Base-by-base conservation (phyloP, 2,888 invertebrate species). In the Coleophora flavipennella region DNA sequence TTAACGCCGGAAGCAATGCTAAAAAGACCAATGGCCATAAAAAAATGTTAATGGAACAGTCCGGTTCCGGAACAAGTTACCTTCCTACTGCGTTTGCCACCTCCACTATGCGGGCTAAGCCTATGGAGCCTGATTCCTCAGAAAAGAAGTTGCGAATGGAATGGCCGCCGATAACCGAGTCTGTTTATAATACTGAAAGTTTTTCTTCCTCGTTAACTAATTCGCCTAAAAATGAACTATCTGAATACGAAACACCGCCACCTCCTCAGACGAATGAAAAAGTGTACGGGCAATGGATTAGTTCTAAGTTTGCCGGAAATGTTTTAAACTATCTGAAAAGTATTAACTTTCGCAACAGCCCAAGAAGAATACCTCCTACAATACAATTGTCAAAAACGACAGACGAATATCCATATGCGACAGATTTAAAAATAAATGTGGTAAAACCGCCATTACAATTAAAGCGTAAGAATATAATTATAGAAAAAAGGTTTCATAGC, bases 251-350 rank as follows among this genome's bases (percentile, higher is more conserved):
- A 58, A 64, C 57, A 8, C 75, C 78, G 32, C 78, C 78, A 12
- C 66, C 71, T 0, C 34, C 53, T 7, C 49, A 57, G 20, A 57
- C 56, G 38, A 60, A 68, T 44, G 49, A 51, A 8, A 70, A 69
- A 48, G 67, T 72, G 8, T 78, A 73, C 40, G 76, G 76, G 2
- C 77, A 79, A 46, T 78, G 78, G 78, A 70, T 72, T 7, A 68
- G 69, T 50, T 69, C 77, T 1, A 75, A 71, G 49, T 79, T 73
- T 52, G 77, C 77, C 9, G 69, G 69, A 1, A 74, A 51, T 40
- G 79, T 81, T 13, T 59, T 81, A 44, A 73, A 77, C 57, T 78
- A 78, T 50, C 48, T 84, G 0, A 80, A 78, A 61, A 72, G 56
- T 41, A 70, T 69, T 1, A 74, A 76, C 40, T 59, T 62, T 34